Conservation (phyloP, 2,113 vertebrate genomes). For the Austrofundulus limnaeus region DNA sequence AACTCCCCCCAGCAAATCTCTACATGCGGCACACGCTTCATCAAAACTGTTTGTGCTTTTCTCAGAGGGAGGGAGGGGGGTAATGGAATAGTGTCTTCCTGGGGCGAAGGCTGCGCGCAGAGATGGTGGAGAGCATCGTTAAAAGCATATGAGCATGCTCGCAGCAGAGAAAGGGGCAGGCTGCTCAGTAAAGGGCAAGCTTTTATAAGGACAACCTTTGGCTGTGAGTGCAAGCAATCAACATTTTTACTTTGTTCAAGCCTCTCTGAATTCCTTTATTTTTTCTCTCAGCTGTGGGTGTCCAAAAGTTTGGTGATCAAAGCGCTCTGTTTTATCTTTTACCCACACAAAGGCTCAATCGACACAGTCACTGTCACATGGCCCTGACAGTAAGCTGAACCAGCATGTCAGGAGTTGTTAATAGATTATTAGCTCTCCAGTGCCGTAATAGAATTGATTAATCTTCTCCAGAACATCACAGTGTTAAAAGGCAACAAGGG, state of each 20-base stretch:
- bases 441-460: conserved; percentile 58
- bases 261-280: conserved; percentile 41
- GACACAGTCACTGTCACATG: conserved; percentile 19
- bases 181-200: conserved; percentile 60
- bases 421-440: conserved; percentile 66
- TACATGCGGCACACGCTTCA: conserved; percentile 19
- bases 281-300: conserved; percentile 21
- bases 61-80: conserved; percentile 15
- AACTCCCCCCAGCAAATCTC: conserved; percentile 23
- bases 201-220: conserved; percentile 72
- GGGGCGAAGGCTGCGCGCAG: conserved; percentile 41
- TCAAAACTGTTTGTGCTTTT: conserved; percentile 46
- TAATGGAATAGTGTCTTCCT: conserved; percentile 60
- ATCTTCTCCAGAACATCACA: conserved; percentile 61
- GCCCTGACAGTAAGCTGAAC: conserved; percentile 64
- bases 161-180: conserved; percentile 47
- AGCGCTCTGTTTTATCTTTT: background rate
- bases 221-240: conserved; percentile 65
- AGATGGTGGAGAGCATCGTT: conserved; percentile 62
- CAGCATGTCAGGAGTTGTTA: conserved; percentile 67
- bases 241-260: conserved; percentile 55
- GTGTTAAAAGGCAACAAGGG: conserved; percentile 64
- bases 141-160: conserved; percentile 65
- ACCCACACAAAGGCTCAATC: background rate
- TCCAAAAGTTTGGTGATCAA: conserved; percentile 37